Percentiles rank a stretch among this genome's conserved stretches.
Conservation (phyloP, 1,140 invertebrate genomes). For the Samia ricini region DNA sequence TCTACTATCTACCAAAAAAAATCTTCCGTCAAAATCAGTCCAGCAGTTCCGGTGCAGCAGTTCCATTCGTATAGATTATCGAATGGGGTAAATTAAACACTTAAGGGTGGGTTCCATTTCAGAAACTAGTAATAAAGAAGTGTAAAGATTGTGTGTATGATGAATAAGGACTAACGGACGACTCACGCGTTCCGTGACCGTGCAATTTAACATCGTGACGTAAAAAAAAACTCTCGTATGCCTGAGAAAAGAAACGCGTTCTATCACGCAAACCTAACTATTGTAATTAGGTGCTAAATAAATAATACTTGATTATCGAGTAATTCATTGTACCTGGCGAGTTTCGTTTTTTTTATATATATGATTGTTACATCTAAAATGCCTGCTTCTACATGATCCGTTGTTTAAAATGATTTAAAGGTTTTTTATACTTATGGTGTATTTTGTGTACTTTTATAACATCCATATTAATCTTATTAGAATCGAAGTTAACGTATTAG, state of each 20-base stretch:
- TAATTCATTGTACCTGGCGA: background rate
- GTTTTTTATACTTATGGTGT: background rate
- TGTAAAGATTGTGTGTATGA: no score
- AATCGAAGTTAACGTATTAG: no score
- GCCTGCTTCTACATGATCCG: background rate
- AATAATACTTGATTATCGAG: background rate
- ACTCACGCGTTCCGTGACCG: background rate
- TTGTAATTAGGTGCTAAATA: conserved; percentile 6
- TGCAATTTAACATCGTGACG: conserved; percentile 4
- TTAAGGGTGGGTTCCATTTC: no score
- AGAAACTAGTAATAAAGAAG: no score
- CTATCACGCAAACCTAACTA: conserved; percentile 8
- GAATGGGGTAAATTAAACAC: background rate
- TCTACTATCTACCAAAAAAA: no score
- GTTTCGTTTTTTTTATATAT: background rate
- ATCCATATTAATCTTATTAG: no score
- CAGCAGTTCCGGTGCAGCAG: no score
- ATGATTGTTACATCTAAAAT: background rate
- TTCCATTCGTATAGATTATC: no score
- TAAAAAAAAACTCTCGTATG: background rate
- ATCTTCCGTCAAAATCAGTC: no score
- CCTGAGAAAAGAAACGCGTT: conserved; percentile 8
- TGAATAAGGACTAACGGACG: background rate
- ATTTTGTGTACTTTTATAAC: no score
- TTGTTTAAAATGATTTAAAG: background rate